Evolutionary conservation across 1,140 invertebrate species (phyloP).

Genomic region (Ips nitidus): DNA sequence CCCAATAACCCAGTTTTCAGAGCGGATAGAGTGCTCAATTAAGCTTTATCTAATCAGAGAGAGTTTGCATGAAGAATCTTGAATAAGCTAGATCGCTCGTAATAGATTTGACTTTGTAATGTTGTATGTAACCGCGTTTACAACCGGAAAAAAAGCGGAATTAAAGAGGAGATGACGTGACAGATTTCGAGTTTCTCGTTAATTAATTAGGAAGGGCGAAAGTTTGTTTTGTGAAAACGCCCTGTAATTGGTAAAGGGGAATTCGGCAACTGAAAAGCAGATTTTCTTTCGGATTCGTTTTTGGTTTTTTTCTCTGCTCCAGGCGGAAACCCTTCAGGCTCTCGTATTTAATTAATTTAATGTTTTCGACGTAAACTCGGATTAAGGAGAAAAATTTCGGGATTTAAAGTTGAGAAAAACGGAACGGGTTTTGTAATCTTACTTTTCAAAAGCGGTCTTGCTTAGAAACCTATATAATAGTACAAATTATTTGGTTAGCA

Average conservation of each 20-base stretch:
- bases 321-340: neutral
- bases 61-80: constrained; percentile 5
- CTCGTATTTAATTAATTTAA: neutral
- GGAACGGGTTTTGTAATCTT: too few relatives aligned
- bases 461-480: too few relatives aligned
- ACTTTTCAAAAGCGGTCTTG: too few relatives aligned
- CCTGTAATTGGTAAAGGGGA: neutral
- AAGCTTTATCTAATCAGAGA: neutral
- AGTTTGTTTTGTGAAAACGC: too few relatives aligned
- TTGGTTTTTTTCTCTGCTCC: neutral
- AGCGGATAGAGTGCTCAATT: constrained; percentile 1
- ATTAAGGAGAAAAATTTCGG: too few relatives aligned
- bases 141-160: too few relatives aligned
- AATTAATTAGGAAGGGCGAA: neutral
- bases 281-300: neutral
- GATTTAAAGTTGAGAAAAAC: too few relatives aligned
- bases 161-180: too few relatives aligned
- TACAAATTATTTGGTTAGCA: too few relatives aligned
- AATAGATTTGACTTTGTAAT: neutral
- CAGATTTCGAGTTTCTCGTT: neutral
- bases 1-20: neutral
- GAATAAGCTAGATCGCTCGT: neutral
- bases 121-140: too few relatives aligned
- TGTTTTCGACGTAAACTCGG: neutral
- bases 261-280: neutral